phyloP scores from a whole-genome alignment of 2,888 invertebrate species.

The Morpho deidamia region DNA sequence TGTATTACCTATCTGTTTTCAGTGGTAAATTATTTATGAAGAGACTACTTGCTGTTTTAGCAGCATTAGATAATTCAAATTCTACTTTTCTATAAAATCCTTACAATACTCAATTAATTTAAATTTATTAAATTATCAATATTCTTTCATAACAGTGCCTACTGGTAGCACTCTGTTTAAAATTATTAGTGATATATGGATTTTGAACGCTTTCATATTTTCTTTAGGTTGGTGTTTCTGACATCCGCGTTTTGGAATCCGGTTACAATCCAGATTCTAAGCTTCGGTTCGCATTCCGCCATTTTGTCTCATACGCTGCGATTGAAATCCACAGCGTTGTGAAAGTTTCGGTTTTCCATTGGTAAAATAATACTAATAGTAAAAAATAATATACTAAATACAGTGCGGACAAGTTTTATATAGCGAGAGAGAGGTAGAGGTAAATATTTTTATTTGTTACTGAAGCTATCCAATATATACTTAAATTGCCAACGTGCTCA shows the following conservation, averaged over 20 bases:
- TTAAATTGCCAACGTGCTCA: background rate
- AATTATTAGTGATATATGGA: background rate
- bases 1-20: too few species aligned
- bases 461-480: background rate
- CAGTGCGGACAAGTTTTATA: background rate
- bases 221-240: background rate
- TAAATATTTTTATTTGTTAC: background rate
- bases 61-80: too few species aligned
- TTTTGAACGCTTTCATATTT: background rate
- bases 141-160: too few species aligned
- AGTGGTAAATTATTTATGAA: too few species aligned
- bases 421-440: background rate
- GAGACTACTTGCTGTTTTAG: too few species aligned
- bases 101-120: too few species aligned
- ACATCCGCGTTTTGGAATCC: background rate
- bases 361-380: too few species aligned
- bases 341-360: background rate
- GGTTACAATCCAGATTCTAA: background rate
- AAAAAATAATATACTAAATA: background rate
- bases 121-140: too few species aligned
- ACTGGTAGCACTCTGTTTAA: background rate
- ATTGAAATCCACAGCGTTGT: constrained; percentile 1
- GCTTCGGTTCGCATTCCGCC: constrained; percentile 1
- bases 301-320: constrained; percentile 12
- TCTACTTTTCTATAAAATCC: too few species aligned